Base-by-base conservation (phyloP, 2,113 vertebrate species). In the Apaloderma vittatum region DNA sequence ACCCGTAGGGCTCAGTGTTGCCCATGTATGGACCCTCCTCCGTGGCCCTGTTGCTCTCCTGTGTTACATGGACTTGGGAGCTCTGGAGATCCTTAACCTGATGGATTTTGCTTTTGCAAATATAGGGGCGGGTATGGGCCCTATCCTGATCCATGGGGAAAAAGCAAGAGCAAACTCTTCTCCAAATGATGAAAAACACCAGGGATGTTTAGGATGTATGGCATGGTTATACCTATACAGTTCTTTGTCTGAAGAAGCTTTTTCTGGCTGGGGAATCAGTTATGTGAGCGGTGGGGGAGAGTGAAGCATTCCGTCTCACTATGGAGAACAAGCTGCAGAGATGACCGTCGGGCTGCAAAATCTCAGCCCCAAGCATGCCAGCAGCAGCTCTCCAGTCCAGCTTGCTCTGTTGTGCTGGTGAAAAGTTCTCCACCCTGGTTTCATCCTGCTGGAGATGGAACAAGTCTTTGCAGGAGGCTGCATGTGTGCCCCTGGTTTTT, bases 1-100 rank as follows among this genome's bases (percentile, higher is more conserved):
- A 2, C 9, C 43, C 18, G 0, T 0, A 1, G 52, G 34, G 5
- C 19, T 78, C 46, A 2, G 55, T 0, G 0, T 18, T 9, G n/a
- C 29, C 27, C 9, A 5, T 1, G 2, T 10, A 19, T 12, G 13
- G 23, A 27, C 36, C 22, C 45, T n/a, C 1, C 1, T 4, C 61
- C 34, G 2, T 0, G 2, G 63, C 65, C 29, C 4, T 1, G 0
- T 16, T 22, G 27, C 37, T 45, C 48, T 14, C 8, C 58, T 8
- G 5, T 5, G 7, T 37, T 15, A 26, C 32, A 10, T 0, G 0
- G 43, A 1, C 30, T 43, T 17, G 55, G 40, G 21, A 62, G 15
- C 1, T 1, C 49, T 46, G n/a, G 55, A 37, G 49, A 18, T 26
- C 7, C 0, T 11, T 46, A 5, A 40, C 29, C 11, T 0, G 0